Percentiles rank a stretch among this genome's conserved stretches.
phyloP scores from a whole-genome alignment of 2,113 vertebrate genomes.

The Gadus chalcogrammus region DNA sequence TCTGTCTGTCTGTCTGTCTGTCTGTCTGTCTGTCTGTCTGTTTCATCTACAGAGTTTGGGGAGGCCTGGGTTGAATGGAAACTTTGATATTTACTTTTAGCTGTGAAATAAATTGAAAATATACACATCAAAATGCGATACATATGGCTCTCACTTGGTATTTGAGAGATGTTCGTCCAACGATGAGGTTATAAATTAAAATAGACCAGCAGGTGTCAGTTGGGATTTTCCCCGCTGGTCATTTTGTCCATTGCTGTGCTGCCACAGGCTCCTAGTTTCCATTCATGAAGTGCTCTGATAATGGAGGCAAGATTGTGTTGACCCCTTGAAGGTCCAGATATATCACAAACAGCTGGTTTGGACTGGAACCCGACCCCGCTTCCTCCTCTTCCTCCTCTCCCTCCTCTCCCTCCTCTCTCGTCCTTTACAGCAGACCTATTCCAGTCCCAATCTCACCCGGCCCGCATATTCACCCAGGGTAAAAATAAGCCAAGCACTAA shows the following conservation, averaged over 20 bases:
- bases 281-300: background rate
- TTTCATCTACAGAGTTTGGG: background rate
- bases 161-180: too few relatives aligned
- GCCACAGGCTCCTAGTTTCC: background rate
- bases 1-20: background rate
- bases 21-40: background rate
- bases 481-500: slow-evolving; percentile 48
- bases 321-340: slow-evolving; percentile 23
- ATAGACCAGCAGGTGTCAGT: too few relatives aligned
- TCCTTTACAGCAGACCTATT: slow-evolving; percentile 28
- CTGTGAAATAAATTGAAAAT: background rate
- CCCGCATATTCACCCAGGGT: slow-evolving; percentile 36
- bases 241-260: too few relatives aligned
- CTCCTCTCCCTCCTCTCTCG: background rate
- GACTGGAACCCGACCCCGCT: slow-evolving; percentile 38
- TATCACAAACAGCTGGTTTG: slow-evolving; percentile 40
- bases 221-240: too few relatives aligned
- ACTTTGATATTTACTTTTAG: background rate
- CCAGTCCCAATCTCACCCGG: slow-evolving; percentile 19
- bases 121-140: background rate
- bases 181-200: too few relatives aligned
- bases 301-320: slow-evolving; percentile 4
- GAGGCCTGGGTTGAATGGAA: background rate
- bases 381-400: background rate
- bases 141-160: too few relatives aligned